Evolutionary conservation across 2,797 vertebrate genomes (phyloP), one percentile per base, ranked within the genome.

Genomic region (Enteromius thamalakanensis): DNA sequence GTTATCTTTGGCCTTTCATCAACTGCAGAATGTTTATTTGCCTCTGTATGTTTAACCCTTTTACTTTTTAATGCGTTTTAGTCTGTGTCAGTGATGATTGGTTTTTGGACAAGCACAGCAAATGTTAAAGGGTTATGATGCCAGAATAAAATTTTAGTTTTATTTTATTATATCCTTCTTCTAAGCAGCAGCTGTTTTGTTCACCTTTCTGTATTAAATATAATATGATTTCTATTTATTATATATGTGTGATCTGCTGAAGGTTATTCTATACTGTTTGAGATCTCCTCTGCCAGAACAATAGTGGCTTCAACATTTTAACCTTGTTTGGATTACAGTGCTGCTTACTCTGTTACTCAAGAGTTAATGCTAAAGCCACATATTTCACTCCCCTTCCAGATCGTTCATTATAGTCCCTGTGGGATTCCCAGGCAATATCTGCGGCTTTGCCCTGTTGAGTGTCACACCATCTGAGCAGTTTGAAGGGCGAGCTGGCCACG

Each of bases 1-100:
- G 53, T 72, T 67, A 79, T 76, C 6, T 79, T 65, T 75, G 42
- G 58, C 86, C 86, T 85, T 40, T 55, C 45, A 84, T 84, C 64
- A 71, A n/a, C 72, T 42, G 83, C 62, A 75, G 60, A 72, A 55
- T 53, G 70, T 42, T 74, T 81, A 17, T 45, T 82, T 37, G 5
- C 9, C 3, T 37, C 12, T 62, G 14, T 42, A 45, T 23, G 6
- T 76, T 82, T 55, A 32, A 64, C 51, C 32, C 7, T 72, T 72
- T 62, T 42, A 60, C 14, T 64, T 80, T n/a, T 5, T 49, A 37
- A 64, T 51, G 47, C 62, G 6, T 77, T 62, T 64, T 71, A 70
- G 17, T 69, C 49, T n/a, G 21, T 42, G 42, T 23, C 17, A 32
- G 21, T 34, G 19, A 29, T 78, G 65, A 21, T 70, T 3, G 4